Percentiles rank a stretch among this genome's conserved stretches.
Evolutionary conservation across 2,888 invertebrate genomes (phyloP).

Genomic region (Plagodis pulveraria): DNA sequence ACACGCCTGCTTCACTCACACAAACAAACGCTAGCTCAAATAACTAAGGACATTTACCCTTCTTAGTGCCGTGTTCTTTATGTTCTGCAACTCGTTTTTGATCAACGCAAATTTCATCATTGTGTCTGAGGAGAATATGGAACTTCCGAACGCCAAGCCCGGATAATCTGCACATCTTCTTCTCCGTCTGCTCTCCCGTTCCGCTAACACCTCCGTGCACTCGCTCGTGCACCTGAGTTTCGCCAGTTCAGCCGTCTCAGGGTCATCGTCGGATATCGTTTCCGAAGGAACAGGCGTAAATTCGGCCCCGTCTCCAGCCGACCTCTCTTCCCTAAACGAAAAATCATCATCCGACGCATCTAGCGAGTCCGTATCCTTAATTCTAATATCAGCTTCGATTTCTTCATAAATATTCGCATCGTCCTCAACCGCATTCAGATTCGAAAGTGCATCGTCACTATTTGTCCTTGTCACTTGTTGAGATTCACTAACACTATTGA

Average conservation of each 20-base stretch:
- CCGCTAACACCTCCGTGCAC: constrained; percentile 94
- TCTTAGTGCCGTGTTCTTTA: constrained; percentile 97
- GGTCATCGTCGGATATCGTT: constrained; percentile 86
- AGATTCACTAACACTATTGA: constrained; percentile 84
- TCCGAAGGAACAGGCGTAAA: constrained; percentile 62
- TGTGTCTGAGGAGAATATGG: constrained; percentile 97
- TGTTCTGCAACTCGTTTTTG: constrained; percentile 98
- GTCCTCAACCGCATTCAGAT: constrained; percentile 71
- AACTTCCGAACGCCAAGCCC: constrained; percentile 95
- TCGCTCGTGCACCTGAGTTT: constrained; percentile 95
- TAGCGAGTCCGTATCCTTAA: constrained; percentile 62
- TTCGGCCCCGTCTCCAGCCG: constrained; percentile 78
- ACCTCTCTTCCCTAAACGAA: constrained; percentile 73
- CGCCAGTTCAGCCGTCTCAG: constrained; percentile 92
- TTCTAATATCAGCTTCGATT: constrained; percentile 67
- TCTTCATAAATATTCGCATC: constrained; percentile 70
- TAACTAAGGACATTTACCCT: constrained; percentile 90
- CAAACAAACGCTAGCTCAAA: constrained; percentile 66
- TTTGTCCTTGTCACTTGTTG: constrained; percentile 82
- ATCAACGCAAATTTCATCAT: constrained; percentile 99
- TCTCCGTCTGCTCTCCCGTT: constrained; percentile 90
- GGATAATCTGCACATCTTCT: constrained; percentile 96
- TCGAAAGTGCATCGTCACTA: constrained; percentile 85
- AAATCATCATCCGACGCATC: constrained; percentile 75
- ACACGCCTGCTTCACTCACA: constrained; percentile 64